Evolutionary conservation across 2,797 vertebrate species (phyloP).

Genomic region (Sebastes aleutianus): DNA sequence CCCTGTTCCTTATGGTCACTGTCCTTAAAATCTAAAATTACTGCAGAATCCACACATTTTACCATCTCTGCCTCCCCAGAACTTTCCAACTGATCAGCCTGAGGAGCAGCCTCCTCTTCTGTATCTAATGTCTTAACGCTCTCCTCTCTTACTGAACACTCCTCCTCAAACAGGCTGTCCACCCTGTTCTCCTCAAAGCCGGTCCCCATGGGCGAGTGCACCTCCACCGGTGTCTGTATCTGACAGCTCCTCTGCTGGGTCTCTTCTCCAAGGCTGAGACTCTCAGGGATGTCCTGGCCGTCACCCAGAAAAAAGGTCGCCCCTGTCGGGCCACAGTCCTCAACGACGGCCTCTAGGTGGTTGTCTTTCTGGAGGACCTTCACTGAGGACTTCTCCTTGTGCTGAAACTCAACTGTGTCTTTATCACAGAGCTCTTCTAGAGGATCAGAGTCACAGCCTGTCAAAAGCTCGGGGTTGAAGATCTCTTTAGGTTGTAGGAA

Average conservation of each 20-base stretch:
- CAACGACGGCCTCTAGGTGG: slow-evolving; percentile 54
- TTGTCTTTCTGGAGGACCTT: slow-evolving; percentile 49
- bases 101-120: neutral
- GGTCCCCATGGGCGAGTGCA: slow-evolving; percentile 49
- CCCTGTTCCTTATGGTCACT: neutral
- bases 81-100: neutral
- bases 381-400: slow-evolving; percentile 21
- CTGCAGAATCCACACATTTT: neutral
- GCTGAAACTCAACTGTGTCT: neutral
- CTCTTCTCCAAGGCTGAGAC: neutral
- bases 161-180: neutral
- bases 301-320: slow-evolving; percentile 59
- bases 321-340: neutral
- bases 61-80: neutral
- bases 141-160: neutral
- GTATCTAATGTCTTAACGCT: neutral
- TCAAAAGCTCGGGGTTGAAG: neutral
- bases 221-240: slow-evolving; percentile 65
- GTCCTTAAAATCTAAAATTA: neutral
- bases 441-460: slow-evolving; percentile 8
- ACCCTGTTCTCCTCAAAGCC: slow-evolving; percentile 13
- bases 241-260: slow-evolving; percentile 16
- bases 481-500: slow-evolving; percentile 19
- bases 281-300: neutral
- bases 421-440: neutral